Base-by-base conservation (phyloP, 2,113 vertebrate species). In the Epinephelus moara region DNA sequence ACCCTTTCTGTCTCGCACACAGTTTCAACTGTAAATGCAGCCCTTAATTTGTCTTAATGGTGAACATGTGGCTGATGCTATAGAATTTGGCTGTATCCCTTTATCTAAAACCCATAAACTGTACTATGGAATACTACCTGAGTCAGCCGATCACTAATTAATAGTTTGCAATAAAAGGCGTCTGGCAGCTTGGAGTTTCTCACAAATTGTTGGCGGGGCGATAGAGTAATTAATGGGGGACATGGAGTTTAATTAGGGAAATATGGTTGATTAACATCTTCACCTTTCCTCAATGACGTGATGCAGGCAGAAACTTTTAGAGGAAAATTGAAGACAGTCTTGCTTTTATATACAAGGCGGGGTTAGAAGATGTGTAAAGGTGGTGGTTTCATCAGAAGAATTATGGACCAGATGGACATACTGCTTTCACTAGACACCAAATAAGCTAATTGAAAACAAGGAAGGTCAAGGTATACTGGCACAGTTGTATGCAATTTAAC, bases 231-330 rank as follows among this genome's bases (percentile, higher is more conserved):
- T 93, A 94, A 94, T 94, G 91, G 76, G 87, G 85, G 93, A 84
- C 93, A 78, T 64, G 87, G 92, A 75, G 73, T 92, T 85, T 87
- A 89, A 95, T 94, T 93, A 95, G 91, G 81, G 89, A 95, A 96
- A 94, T 95, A 93, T 90, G 85, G 94, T 92, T 93, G 92, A 95
- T 96, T 96, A 96, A 94, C 94, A 93, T 94, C 88, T 86, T 93
- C 87, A 93, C 94, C 91, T 94, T 95, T 88, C 80, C 66, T 91
- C 85, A 94, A 89, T 93, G 82, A 86, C 66, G 92, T 76, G 69
- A 88, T 63, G 21, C 78, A 67, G 75, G 91, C 37, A 78, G 47
- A 84, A 90, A 85, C 52, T 88, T 89, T 75, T 57, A 27, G 19
- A 71, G 66, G 30, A 57, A 85, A 89, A 73, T 0, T 50, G 12